A percentile compares a stretch with the other conserved stretches of the same genome.
These are phyloP conservation scores for Simalia tracyae DNA, from an alignment of 2,797 vertebrate species.

Conservation along the genomic window DNA sequence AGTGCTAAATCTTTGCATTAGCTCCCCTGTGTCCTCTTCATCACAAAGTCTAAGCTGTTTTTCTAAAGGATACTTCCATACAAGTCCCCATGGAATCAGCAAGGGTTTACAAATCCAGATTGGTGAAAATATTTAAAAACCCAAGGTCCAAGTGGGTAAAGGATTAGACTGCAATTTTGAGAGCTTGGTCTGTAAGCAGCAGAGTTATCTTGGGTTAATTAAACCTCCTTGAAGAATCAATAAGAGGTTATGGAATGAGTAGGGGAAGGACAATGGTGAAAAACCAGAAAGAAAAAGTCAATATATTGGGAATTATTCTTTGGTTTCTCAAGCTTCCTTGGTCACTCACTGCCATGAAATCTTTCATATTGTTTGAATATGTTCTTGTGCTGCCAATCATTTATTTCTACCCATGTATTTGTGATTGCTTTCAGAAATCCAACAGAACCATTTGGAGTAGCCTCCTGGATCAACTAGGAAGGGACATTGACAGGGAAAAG, in stretches of 20 bases:
- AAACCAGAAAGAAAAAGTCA: constrained; percentile 31
- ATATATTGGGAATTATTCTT: constrained; percentile 2
- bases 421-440: background rate
- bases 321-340: background rate
- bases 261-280: constrained; percentile 49
- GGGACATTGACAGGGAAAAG: background rate
- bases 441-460: background rate
- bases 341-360: constrained; percentile 28
- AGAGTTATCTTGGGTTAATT: constrained; percentile 76
- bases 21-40: constrained; percentile 93
- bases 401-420: accelerated
- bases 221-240: constrained; percentile 77
- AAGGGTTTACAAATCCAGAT: constrained; percentile 87
- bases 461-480: background rate
- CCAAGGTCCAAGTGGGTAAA: constrained; percentile 82
- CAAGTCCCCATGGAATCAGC: constrained; percentile 85
- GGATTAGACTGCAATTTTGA: constrained; percentile 80
- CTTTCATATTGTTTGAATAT: constrained; percentile 4
- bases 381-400: accelerated
- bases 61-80: constrained; percentile 93
- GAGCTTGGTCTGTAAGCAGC: constrained; percentile 79
- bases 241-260: constrained; percentile 34
- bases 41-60: constrained; percentile 95
- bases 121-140: constrained; percentile 83
- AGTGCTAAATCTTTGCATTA: constrained; percentile 98